Base-by-base conservation (phyloP, 2,113 vertebrate species). In the Sisor rabdophorus region DNA sequence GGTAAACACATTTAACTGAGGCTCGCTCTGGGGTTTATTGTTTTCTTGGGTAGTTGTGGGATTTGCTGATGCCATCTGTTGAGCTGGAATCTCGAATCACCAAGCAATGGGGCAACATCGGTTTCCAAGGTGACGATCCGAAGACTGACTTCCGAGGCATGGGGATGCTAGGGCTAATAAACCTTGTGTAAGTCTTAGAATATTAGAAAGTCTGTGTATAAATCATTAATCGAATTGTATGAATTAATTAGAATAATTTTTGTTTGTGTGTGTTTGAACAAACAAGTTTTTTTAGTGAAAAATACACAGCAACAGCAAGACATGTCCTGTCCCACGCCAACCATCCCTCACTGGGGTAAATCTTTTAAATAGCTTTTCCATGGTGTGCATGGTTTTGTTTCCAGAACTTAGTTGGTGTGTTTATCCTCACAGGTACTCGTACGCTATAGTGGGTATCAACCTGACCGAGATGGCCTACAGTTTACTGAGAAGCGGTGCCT, bases 121-220 rank as follows among this genome's bases (percentile, higher is more conserved):
- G 97, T 81, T 99, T 99, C 88, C 97, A 99, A 89, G 97, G 97
- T 0, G 96, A 99, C 20, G 97, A 99, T 80, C 97, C 97, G 26
- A 98, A 98, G 91, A 99, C 97, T 11, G 97, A 99, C 90, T 99
- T 99, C 88, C 92, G 97, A 92, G 97, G 97, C 88, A 99, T 99
- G 97, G 97, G 97, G 76, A 86, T 99, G 82, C 93, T 99, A 71
- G 97, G 97, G 50, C 88, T 99, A 13, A 89, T 92, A 68, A 99
- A 99, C 83, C 94, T 99, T 28, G 85, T 98, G 97, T 99, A 90
- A 95, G 97, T 95, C 20, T 30, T 36, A 61, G 36, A 20, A 4
- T 17, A 24, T 4, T 26, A 67, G 16, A 26, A 19, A 22, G 0
- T 48, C 1, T 67, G 60, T 11, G 36, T 54, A 50, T 11, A 63